A percentile compares a stretch with the other conserved stretches of the same genome.
Evolutionary conservation across 2,888 invertebrate species (phyloP).

Genomic region (Odiellus spinosus): DNA sequence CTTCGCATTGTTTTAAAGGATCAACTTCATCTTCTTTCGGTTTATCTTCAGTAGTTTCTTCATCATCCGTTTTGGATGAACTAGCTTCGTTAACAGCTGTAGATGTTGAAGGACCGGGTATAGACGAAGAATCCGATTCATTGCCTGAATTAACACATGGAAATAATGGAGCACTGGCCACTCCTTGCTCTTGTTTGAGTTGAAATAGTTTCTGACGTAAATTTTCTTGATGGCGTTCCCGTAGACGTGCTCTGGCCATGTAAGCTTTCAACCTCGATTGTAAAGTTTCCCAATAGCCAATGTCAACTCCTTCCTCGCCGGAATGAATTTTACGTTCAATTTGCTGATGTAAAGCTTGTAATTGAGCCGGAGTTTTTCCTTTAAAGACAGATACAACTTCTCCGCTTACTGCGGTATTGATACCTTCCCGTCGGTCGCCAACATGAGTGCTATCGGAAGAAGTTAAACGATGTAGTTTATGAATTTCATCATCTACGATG

Average conservation of each 20-base stretch:
- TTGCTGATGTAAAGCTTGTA: slow-evolving; percentile 62
- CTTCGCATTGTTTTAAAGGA: slow-evolving; percentile 38
- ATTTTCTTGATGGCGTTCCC: slow-evolving; percentile 82
- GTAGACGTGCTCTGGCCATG: slow-evolving; percentile 76
- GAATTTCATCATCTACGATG: slow-evolving; percentile 81
- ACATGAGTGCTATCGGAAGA: slow-evolving; percentile 19
- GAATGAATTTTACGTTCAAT: slow-evolving; percentile 74
- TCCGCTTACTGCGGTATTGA: slow-evolving; percentile 75
- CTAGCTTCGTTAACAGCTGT: slow-evolving; percentile 1
- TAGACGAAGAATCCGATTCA: not conserved
- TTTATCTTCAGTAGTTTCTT: not conserved
- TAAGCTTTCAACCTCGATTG: slow-evolving; percentile 90
- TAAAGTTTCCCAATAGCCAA: slow-evolving; percentile 95
- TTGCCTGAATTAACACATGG: slow-evolving; percentile 22
- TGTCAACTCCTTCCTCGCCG: slow-evolving; percentile 75
- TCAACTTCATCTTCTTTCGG: slow-evolving; percentile 23
- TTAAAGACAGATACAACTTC: slow-evolving; percentile 82
- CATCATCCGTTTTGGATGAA: slow-evolving; percentile 4
- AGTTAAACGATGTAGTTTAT: slow-evolving; percentile 42
- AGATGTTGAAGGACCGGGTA: not conserved
- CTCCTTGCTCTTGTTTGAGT: slow-evolving; percentile 53
- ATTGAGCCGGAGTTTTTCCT: slow-evolving; percentile 75
- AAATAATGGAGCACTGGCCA: slow-evolving; percentile 27
- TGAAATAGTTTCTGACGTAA: slow-evolving; percentile 71
- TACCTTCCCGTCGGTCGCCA: slow-evolving; percentile 48